Conservation (phyloP, 2,797 vertebrate species). For the Thaleichthys pacificus region DNA sequence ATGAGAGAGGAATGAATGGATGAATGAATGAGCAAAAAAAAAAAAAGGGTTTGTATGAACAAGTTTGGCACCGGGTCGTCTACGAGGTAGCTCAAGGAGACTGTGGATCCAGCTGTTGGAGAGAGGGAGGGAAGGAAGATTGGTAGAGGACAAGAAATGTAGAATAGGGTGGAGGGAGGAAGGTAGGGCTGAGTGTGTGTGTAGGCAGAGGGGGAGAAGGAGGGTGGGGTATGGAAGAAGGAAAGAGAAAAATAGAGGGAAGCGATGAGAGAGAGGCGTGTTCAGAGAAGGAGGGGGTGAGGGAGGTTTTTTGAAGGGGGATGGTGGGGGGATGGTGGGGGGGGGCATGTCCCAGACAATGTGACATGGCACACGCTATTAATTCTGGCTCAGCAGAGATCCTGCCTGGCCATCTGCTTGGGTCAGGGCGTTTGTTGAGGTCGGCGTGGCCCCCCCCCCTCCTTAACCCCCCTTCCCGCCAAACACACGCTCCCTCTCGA, state of each 20-base stretch:
- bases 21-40: slow-evolving; percentile 45
- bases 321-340: not conserved
- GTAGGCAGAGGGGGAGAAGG: slow-evolving; percentile 10
- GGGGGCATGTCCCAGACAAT: slow-evolving; percentile 78
- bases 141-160: slow-evolving; percentile 10
- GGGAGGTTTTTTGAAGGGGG: slow-evolving; percentile 17
- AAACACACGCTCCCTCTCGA: slow-evolving; percentile 47
- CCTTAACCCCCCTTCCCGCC: slow-evolving; percentile 19
- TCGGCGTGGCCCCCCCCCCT: slow-evolving; percentile 75
- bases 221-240: slow-evolving; percentile 29
- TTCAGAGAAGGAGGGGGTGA: not conserved
- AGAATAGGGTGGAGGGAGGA: not conserved
- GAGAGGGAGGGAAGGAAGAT: slow-evolving; percentile 6
- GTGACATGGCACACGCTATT: slow-evolving; percentile 89
- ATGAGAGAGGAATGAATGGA: slow-evolving; percentile 58
- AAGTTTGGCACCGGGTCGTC: slow-evolving; percentile 51
- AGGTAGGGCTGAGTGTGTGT: not conserved
- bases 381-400: slow-evolving; percentile 87
- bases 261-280: slow-evolving; percentile 2
- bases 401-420: slow-evolving; percentile 88
- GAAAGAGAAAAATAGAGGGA: not conserved
- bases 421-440: slow-evolving; percentile 85
- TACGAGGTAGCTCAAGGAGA: slow-evolving; percentile 45
- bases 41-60: slow-evolving; percentile 49
- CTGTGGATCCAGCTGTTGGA: slow-evolving; percentile 65